Base-by-base conservation (phyloP, 2,113 vertebrate species). In the Micronisus gabar region DNA sequence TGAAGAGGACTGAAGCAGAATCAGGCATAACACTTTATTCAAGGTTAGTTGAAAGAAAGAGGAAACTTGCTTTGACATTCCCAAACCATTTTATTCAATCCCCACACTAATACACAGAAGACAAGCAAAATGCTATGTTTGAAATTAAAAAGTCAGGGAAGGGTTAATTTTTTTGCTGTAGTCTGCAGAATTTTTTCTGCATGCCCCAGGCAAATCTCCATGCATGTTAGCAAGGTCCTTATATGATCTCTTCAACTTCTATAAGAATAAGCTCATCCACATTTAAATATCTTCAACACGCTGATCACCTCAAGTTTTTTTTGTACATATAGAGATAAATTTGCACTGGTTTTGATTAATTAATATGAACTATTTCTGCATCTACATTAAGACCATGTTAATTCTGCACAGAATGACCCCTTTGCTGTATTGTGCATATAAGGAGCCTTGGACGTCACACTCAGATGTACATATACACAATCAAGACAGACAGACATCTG, bases 401-500 rank as follows among this genome's bases (percentile, higher is more conserved):
- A 59, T 3, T 81, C 3, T 58, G 29, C 38, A 38, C 14, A 62
- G 56, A 74, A 62, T 34, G 32, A 48, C 21, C 38, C 15, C 38
- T 87, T 90, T 43, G 26, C 50, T 45, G 8, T 7, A 27, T 3
- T 50, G 25, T 8, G 41, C 71, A n/a, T 20, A n/a, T 40, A 84
- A 78, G 10, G 11, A 86, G 14, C 29, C 2, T 36, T 52, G 45
- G 20, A 7, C 45, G 5, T 27, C 45, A 52, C 23, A 52, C 22
- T 86, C 15, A 15, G 30, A 20, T 1, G 1, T 20, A 38, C 5
- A 3, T 7, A 17, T 9, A 13, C 10, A 29, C 0, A n/a, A 14
- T 9, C 41, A 53, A 52, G 50, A 52, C 50, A 56, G 30, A 53
- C 3, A 81, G 43, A 65, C 3, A 27, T 11, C 27, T 58, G 41